Evolutionary conservation across 2,113 vertebrate species (phyloP).

Genomic region (Colius striatus): DNA sequence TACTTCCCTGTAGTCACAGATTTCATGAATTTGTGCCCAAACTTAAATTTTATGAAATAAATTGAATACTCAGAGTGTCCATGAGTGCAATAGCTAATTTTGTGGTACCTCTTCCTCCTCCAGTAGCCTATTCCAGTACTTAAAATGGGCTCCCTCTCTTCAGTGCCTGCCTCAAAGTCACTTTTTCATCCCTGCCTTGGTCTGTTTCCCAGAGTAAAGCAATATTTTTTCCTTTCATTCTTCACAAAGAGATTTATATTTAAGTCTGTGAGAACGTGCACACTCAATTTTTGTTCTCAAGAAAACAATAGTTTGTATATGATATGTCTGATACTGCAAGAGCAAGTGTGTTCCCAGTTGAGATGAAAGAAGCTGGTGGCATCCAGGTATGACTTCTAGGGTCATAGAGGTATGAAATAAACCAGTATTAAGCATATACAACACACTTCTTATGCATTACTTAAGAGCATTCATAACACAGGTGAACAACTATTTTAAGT

Average conservation of each 20-base stretch:
- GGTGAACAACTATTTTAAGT: neutral
- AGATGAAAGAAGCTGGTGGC: neutral
- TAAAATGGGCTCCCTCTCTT: neutral
- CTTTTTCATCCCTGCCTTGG: neutral
- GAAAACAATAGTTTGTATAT: slow-evolving; percentile 18
- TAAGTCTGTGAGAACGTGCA: neutral
- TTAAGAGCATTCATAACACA: neutral
- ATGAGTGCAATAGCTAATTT: neutral
- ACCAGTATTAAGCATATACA: neutral
- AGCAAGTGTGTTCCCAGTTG: slow-evolving; percentile 1
- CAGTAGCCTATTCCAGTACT: accelerated
- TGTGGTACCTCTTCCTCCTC: accelerated
- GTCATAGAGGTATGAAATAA: neutral
- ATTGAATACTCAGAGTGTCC: neutral
- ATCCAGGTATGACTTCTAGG: neutral
- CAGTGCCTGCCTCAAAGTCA: neutral
- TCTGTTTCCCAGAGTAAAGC: neutral
- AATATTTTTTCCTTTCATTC: neutral
- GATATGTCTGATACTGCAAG: neutral
- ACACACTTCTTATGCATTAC: neutral
- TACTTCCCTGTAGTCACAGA: neutral
- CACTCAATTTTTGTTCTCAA: neutral
- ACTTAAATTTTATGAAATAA: neutral
- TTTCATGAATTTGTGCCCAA: neutral
- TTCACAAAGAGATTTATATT: neutral